Base-by-base conservation (phyloP, 2,888 invertebrate species). In the Drosophila buzzatii region DNA sequence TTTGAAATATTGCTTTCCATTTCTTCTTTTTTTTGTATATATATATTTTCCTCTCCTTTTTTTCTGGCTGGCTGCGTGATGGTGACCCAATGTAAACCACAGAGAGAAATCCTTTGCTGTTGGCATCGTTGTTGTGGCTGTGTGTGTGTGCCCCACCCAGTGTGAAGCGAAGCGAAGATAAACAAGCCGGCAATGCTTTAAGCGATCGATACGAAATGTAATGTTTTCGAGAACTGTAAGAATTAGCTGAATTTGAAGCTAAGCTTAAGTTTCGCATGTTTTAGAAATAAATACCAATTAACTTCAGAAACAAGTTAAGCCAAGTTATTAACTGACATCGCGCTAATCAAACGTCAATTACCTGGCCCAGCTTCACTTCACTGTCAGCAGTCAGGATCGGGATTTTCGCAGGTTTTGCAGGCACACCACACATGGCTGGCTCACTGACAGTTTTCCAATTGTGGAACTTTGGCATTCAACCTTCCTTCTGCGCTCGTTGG, bases 1-100 rank as follows among this genome's bases (percentile, higher is more conserved):
- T 79, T 73, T 82, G 85, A 88, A 85, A 82, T 80, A 88, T 84
- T 75, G 83, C 74, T 79, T 56, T 61, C 68, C 68, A 74, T 64
- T 49, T 56, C 3, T 8, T 44, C 1, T 10, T 45, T 45, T 16
- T 45, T 47, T 1, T 39, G 3, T 3, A n/a, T 37, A 45, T 56
- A 10, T 51, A 20, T n/a, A 73, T 60, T 42, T 55, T n/a, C 3
- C 41, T 20, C 20, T 44, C 16, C 16, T n/a, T 52, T 44, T 66
- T 70, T 70, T 70, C 37, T 64, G 58, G 45, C 39, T 58, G 23
- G 49, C 42, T 42, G 41, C 27, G 14, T 45, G 45, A 41, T 72
- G 45, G 51, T 73, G 74, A 70, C 45, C 66, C 73, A 70, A 52
- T 62, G 53, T 35, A 69, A 81, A 69, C 67, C 72, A 49, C 68